Percentiles rank a stretch among this genome's conserved stretches.
phyloP scores from a whole-genome alignment of 2,797 vertebrate species.

The Gymnothorax javanicus region DNA sequence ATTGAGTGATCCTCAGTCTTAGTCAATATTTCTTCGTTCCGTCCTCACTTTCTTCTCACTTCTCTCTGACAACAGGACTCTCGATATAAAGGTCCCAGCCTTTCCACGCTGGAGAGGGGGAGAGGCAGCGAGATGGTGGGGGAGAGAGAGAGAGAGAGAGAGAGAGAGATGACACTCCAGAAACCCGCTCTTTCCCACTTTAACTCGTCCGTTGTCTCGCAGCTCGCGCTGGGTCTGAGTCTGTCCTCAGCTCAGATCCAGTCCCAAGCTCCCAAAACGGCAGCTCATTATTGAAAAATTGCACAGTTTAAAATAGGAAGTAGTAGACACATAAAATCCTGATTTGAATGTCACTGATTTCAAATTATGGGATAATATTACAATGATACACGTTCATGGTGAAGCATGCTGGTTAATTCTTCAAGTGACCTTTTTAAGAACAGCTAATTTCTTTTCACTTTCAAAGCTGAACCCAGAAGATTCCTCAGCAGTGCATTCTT shows the following conservation, averaged over 20 bases:
- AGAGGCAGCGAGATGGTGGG: conserved; percentile 1
- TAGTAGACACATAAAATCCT: background rate
- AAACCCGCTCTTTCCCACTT: background rate
- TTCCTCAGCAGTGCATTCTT: background rate
- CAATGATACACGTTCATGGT: background rate
- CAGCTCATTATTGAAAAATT: background rate
- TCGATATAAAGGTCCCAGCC: background rate
- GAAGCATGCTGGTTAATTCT: background rate
- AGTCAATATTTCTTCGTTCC: background rate
- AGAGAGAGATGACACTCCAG: background rate
- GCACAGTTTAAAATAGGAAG: background rate
- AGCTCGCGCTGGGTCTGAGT: background rate
- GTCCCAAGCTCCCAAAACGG: background rate
- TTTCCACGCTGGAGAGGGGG: background rate
- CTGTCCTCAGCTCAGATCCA: background rate
- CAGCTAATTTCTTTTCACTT: background rate
- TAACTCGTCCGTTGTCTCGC: background rate
- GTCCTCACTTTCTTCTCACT: background rate
- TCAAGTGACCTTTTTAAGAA: background rate
- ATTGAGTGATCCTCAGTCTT: background rate
- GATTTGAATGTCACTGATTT: background rate
- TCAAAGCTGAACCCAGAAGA: background rate
- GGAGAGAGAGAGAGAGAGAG: background rate
- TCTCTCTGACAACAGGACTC: conserved; percentile 1
- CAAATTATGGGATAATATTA: background rate